Base-by-base conservation (phyloP, 2,113 vertebrate species). In the Archocentrus centrarchus region DNA sequence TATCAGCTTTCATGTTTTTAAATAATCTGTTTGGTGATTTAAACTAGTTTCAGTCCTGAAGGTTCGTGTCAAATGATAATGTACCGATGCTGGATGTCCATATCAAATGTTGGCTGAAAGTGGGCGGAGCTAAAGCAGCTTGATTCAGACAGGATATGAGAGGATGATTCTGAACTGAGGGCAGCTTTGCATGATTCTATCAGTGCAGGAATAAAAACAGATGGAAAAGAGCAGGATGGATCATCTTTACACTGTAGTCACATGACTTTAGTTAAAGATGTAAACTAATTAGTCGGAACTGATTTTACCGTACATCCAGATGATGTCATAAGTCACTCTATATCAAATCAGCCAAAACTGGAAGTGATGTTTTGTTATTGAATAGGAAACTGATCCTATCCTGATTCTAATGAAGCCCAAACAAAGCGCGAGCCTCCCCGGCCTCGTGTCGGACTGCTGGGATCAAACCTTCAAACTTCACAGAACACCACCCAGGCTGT, bases 401-500 rank as follows among this genome's bases (percentile, higher is more conserved):
- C 9, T 39, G 37, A 39, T 39, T 39, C 35, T 35, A 35, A 35
- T 35, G 6, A 35, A 10, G 18, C 0, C 18, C 30, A 2, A 27
- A 17, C 8, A 0, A 60, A 39, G 59, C 15, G 27, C 3, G 27
- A 30, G 1, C 59, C 24, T 59, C 22, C n/a, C 22, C 2, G n/a
- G 50, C 50, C 50, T 53, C 37, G 39, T 41, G 39, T 11, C 39
- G 11, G 39, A 6, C 10, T 41, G 39, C 39, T 41, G 39, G 39
- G 39, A 41, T 41, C 39, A 41, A 6, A 11, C 39, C 53, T 2
- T 11, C n/a, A 58, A 11, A 27, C 10, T 8, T 0, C 4, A 61
- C 32, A 32, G 5, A 32, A 0, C 27, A 0, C 17, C 59, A 2
- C 27, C 17, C 2, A 15, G 59, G 32, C 32, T 35, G 32, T 35